Base-by-base conservation (phyloP, 2,888 invertebrate genomes). In the Serrognathus titanus region DNA sequence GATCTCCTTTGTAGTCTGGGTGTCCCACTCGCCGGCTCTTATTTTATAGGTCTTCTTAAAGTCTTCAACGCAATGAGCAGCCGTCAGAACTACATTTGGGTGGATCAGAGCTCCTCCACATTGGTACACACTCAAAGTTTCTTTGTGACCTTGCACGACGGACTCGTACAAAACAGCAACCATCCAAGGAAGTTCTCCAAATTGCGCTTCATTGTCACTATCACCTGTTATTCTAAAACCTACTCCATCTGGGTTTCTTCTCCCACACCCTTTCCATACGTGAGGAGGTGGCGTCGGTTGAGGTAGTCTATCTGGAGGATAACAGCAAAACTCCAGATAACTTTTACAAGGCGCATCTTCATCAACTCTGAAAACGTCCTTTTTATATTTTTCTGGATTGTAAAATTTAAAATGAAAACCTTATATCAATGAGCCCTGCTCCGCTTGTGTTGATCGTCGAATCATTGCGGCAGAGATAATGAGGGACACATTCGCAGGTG, bases 171-270 rank as follows among this genome's bases (percentile, higher is more conserved):
- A 75, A 31, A 91, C 78, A 0, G 89, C 90, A 0, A 88, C 85
- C 87, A 90, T 89, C 92, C 92, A 92, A 0, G 91, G 90, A 71
- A 89, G 90, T 74, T 92, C 91, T 0, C 85, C 91, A 62, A 86
- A 91, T 66, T 89, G 85, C 0, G 84, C 82, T 71, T 91, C 90
- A 40, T 84, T 82, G 60, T 88, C 81, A 0, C 69, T 71, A 11
- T 83, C 82, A 0, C 87, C 80, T 0, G 83, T 86, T 37, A 90
- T 16, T 13, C 51, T 11, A n/a, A 43, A 51, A 8, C 43, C 51
- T 20, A 51, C 41, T 3, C 51, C 51, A 7, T 51, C 43, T 2
- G 39, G n/a, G 31, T 54, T 48, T 12, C 86, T 78, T 65, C 88
- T 85, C 2, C 87, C 88, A 0, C 92, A 83, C 0, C 92, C 92